These are phyloP conservation scores for Helicorthomorpha holstii DNA, from an alignment of 1,140 invertebrate genomes.

Conservation along the genomic window DNA sequence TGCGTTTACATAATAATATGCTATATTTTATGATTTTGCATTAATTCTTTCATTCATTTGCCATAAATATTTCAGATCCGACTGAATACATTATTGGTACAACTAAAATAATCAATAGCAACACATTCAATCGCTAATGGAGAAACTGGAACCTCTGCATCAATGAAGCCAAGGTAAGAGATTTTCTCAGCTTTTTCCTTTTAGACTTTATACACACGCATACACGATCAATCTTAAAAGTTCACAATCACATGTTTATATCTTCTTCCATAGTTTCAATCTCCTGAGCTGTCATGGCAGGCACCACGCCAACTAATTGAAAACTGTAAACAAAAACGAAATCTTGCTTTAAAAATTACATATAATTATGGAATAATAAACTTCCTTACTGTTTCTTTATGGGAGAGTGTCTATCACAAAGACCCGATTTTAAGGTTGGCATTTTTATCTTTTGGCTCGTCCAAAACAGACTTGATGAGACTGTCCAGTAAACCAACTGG, in stretches of 20 bases:
- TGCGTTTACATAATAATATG: too few species aligned
- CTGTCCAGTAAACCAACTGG: background rate
- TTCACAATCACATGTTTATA: background rate
- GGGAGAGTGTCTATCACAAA: too few species aligned
- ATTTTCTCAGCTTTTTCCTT: too few species aligned
- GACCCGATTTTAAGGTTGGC: too few species aligned
- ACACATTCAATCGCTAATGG: slow-evolving; percentile 53
- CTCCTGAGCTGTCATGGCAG: background rate
- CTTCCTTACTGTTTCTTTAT: too few species aligned
- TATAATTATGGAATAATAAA: too few species aligned
- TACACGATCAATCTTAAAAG: background rate
- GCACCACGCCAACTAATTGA: background rate
- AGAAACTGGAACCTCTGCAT: slow-evolving; percentile 23
- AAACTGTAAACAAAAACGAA: background rate
- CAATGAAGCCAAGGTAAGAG: too few species aligned
- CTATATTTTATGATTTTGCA: too few species aligned
- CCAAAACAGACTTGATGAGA: background rate
- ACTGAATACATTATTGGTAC: slow-evolving; percentile 84
- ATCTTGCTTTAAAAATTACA: background rate
- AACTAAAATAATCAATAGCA: slow-evolving; percentile 83
- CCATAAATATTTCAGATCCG: slow-evolving; percentile 52
- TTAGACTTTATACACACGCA: too few species aligned
- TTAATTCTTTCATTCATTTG: too few species aligned
- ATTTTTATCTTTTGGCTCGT: too few species aligned
- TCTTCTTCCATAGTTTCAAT: background rate